Base-by-base conservation (phyloP, 2,888 invertebrate species). In the Rhopalosiphum nymphaeae region DNA sequence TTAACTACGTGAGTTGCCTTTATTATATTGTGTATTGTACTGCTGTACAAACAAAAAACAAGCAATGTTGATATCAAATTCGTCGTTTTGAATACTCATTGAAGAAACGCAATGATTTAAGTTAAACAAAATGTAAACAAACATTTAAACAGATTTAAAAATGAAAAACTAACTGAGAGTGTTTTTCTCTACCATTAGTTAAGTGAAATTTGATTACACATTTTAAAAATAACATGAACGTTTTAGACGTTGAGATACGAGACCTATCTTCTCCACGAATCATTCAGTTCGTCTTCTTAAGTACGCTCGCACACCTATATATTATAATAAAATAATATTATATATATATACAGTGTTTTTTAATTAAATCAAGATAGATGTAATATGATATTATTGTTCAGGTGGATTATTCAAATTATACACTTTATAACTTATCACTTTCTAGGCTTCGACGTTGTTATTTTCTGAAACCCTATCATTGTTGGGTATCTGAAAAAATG, bases 371-470 rank as follows among this genome's bases (percentile, higher is more conserved):
- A 91, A n/a, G 25, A 88, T 67, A 26, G 26, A 49, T 10, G 87
- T 88, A 92, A 88, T 88, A 42, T 29, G 87, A 92, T 92, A 92
- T 49, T 25, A 92, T 49, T n/a, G 87, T 49, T 87, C 26, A 29
- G 49, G 46, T 42, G 87, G 92, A 92, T 92, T 91, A 91, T 91
- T 92, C 67, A 92, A 92, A 88, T 88, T 88, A 88, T 21, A 36
- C 87, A 92, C 67, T 92, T 67, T 67, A 42, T 49, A 92, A 92
- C 87, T 87, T 36, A 92, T 92, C 92, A 92, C 92, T 92, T 92
- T 36, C 67, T 67, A 88, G 92, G 92, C 67, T 92, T 92, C 92
- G 88, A 67, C 49, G 26, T 84, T 56, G 29, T 85, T 57, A 86
- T 86, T 57, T 46, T 57, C 85, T 25, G 91, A 91, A 91, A 86